phyloP scores from a whole-genome alignment of 2,888 invertebrate species.

The Saturnia pavonia region DNA sequence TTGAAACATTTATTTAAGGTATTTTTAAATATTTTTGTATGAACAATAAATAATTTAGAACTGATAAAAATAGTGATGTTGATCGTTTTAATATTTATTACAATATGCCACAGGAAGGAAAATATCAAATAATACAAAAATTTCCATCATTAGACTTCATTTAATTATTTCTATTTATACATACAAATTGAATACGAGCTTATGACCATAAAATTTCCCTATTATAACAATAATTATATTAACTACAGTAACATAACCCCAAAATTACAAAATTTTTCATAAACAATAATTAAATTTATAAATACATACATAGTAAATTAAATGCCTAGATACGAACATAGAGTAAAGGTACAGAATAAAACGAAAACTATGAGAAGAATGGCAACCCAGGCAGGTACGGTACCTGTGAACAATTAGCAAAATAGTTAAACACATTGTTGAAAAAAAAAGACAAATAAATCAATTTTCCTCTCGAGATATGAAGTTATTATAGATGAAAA shows the following conservation, averaged over 20 bases:
- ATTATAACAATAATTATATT: slow-evolving; percentile 40
- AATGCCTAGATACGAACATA: slow-evolving; percentile 93
- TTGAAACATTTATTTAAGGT: too few relatives aligned
- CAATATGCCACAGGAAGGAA: not conserved
- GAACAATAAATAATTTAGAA: too few relatives aligned
- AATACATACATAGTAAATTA: slow-evolving; percentile 53
- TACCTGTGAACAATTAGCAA: slow-evolving; percentile 80
- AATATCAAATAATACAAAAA: slow-evolving; percentile 31
- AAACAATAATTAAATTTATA: slow-evolving; percentile 32
- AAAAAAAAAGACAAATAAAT: not conserved
- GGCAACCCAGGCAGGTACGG: slow-evolving; percentile 91
- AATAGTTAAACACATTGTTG: slow-evolving; percentile 16
- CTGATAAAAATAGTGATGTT: too few relatives aligned
- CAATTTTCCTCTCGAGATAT: not conserved
- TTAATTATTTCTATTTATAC: slow-evolving; percentile 72
- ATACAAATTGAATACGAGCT: slow-evolving; percentile 64
- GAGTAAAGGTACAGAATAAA: slow-evolving; percentile 88
- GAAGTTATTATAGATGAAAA: too few relatives aligned
- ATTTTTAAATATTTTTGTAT: too few relatives aligned
- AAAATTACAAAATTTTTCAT: slow-evolving; percentile 32
- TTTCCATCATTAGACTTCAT: slow-evolving; percentile 62
- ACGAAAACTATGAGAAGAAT: slow-evolving; percentile 88
- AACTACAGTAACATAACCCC: slow-evolving; percentile 33
- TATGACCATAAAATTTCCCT: slow-evolving; percentile 54
- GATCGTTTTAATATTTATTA: too few relatives aligned